Conservation (phyloP, 2,888 invertebrate species). For the Strigamia crassipes region DNA sequence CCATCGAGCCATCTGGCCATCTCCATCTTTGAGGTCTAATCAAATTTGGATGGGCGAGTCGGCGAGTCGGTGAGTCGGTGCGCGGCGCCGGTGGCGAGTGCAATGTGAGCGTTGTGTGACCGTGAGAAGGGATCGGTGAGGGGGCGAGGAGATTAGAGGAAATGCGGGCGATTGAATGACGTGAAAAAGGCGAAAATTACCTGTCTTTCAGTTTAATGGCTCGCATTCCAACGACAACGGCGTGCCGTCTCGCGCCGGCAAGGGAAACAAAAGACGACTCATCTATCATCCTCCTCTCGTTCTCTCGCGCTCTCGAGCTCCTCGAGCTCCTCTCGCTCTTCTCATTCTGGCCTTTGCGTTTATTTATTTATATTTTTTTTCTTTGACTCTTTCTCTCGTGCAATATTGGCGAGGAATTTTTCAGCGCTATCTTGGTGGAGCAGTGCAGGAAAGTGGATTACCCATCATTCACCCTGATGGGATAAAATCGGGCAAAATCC, state of each 20-base stretch:
- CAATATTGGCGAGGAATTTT: conserved; percentile 29
- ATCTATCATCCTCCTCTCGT: conserved; percentile 1
- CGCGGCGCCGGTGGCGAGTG: not conserved
- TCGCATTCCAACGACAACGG: conserved; percentile 7
- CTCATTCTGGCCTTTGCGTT: too few relatives aligned
- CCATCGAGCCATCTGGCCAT: not conserved
- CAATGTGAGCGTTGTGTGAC: not conserved
- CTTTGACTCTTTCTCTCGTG: not conserved
- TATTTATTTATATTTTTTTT: conserved; percentile 12
- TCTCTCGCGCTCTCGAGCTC: not conserved
- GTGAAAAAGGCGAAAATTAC: conserved; percentile 28
- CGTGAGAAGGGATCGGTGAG: too few relatives aligned
- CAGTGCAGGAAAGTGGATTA: not conserved
- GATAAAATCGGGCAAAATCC: conserved; percentile 12
- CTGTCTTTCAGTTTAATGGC: conserved; percentile 20
- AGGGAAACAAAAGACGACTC: conserved; percentile 1
- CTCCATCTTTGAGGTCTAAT: not conserved
- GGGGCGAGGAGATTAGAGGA: not conserved
- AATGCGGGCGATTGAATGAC: conserved; percentile 8
- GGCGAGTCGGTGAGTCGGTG: not conserved
- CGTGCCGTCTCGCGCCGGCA: not conserved
- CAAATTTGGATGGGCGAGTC: not conserved
- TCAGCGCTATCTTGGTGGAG: conserved; percentile 16
- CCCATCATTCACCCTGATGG: conserved; percentile 27
- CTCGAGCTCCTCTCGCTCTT: too few relatives aligned